Evolutionary conservation across 2,113 vertebrate genomes (phyloP), one percentile per base, ranked within the genome.

Genomic region (Lamprotornis superbus): DNA sequence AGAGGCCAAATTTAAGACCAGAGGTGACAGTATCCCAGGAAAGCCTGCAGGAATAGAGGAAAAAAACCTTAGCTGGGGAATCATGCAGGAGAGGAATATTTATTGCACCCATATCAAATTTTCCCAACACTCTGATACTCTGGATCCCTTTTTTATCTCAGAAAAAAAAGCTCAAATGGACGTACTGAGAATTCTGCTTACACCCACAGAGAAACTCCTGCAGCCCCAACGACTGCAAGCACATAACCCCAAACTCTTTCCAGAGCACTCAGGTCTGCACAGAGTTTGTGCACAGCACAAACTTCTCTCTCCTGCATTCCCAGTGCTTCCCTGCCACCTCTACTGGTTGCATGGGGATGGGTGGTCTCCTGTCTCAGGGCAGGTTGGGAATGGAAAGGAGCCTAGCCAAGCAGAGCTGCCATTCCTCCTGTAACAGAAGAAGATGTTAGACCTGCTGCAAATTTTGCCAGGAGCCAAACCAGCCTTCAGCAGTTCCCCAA

Each of bases 1-100:
- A 67, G 60, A 76, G 22, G 23, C 52, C 84, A 76, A 77, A 92
- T 92, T 93, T 80, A 95, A 90, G 85, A 83, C 50, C n/a, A 63
- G 64, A 77, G n/a, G 44, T 0, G 0, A 47, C 7, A 59, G 20
- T 46, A 74, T 6, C 53, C 65, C 57, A 79, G 59, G 31, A 86
- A 87, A 89, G 7, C 10, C 44, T 78, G 15, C 21, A 55, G 30
- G 39, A 25, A 49, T 13, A 71, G n/a, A 75, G 11, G 15, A 9
- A 67, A 55, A 90, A 52, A 28, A 6, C 2, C 15, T 14, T 17
- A 13, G 44, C 31, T 53, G 65, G 31, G 65, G 69, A 84, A 33
- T 84, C 65, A 30, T 27, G 22, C 31, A 82, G 33, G 35, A 87
- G 11, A 59, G 11, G 20, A 40, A n/a, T 64, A 60, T 87, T 87